These are phyloP conservation scores for Anolis carolinensis DNA, from an alignment of 2,113 vertebrate genomes.

Conservation along the genomic window DNA sequence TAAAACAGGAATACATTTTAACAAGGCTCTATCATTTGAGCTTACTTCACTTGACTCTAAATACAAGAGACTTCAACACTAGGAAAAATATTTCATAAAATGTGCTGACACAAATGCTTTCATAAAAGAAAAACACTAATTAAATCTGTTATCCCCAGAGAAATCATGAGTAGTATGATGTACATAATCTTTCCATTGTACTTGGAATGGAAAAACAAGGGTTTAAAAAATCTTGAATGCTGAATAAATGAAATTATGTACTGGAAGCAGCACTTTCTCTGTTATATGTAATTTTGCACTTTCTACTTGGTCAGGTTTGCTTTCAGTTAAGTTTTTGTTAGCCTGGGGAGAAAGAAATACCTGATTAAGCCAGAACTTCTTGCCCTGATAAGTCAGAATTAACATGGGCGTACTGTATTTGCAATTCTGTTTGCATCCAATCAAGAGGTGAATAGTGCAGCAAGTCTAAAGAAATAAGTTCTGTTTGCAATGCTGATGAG, in stretches of 20 bases:
- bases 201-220: conserved; percentile 63
- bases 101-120: conserved; percentile 59
- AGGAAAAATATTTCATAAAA: conserved; percentile 45
- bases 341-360: not conserved
- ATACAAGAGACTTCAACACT: conserved; percentile 27
- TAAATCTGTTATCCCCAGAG: conserved; percentile 66
- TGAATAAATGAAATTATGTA: conserved; percentile 55
- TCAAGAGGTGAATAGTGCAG: no score
- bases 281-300: conserved; percentile 29
- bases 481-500: no score
- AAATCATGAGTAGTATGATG: conserved; percentile 59
- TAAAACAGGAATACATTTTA: conserved; percentile 33
- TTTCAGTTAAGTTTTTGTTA: conserved; percentile 35
- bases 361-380: no score
- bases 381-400: not conserved
- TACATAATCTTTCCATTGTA: conserved; percentile 68
- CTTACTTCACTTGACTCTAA: conserved; percentile 47
- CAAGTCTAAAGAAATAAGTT: no score
- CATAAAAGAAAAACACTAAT: conserved; percentile 64
- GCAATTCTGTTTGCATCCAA: not conserved
- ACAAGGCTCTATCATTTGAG: conserved; percentile 6
- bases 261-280: conserved; percentile 38
- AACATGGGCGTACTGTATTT: not conserved
- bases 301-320: conserved; percentile 14
- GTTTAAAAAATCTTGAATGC: conserved; percentile 68